phyloP scores from a whole-genome alignment of 2,797 vertebrate genomes.

The Morelia viridis region DNA sequence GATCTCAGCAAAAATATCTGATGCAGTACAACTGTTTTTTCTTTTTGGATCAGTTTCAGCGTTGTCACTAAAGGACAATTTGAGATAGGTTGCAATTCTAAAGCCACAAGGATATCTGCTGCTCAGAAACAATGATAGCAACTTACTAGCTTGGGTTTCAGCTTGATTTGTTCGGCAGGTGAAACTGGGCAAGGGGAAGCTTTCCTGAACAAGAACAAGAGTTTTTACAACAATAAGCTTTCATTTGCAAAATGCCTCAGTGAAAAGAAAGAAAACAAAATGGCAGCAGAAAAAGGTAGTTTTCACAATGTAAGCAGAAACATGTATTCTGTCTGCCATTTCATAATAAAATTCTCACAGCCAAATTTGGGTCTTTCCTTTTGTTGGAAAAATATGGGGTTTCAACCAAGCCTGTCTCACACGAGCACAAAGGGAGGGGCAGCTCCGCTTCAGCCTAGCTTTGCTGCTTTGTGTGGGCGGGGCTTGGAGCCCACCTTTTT shows the following conservation, averaged over 20 bases:
- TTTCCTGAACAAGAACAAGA: constrained; percentile 54
- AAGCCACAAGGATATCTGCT: not conserved
- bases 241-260: constrained; percentile 59
- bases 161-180: constrained; percentile 39
- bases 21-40: not conserved
- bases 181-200: constrained; percentile 30
- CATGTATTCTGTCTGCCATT: constrained; percentile 3
- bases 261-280: constrained; percentile 46
- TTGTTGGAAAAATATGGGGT: too few relatives aligned
- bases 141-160: not conserved
- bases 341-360: not conserved
- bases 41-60: not conserved
- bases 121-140: not conserved
- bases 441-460: too few relatives aligned
- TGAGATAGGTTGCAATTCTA: not conserved
- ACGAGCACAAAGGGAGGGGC: too few relatives aligned
- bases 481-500: too few relatives aligned
- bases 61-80: not conserved
- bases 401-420: too few relatives aligned
- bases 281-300: constrained; percentile 53
- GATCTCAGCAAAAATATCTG: not conserved
- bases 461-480: too few relatives aligned
- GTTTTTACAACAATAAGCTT: constrained; percentile 57
- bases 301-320: not conserved
- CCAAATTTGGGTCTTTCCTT: not conserved